A percentile compares a stretch with the other conserved stretches of the same genome.
Evolutionary conservation across 2,888 invertebrate species (phyloP).

Genomic region (Pelosia muscerda): DNA sequence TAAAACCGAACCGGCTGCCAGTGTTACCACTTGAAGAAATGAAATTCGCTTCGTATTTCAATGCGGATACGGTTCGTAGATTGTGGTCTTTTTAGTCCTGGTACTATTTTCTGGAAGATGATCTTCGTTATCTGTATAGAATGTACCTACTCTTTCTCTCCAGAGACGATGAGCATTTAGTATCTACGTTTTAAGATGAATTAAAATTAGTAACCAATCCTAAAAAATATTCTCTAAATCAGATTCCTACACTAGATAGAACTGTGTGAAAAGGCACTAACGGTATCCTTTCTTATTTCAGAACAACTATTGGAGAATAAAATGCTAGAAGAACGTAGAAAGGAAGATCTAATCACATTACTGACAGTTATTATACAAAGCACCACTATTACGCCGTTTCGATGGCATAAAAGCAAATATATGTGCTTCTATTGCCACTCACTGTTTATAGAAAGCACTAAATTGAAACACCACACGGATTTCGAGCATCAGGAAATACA

Average conservation of each 20-base stretch:
- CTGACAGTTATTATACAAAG: slow-evolving; percentile 41
- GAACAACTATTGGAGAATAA: slow-evolving; percentile 26
- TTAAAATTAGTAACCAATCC: background rate
- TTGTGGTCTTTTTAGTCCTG: too few relatives aligned
- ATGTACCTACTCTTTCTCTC: background rate
- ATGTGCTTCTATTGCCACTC: slow-evolving; percentile 50
- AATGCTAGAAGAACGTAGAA: slow-evolving; percentile 34
- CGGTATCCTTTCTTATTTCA: slow-evolving; percentile 40
- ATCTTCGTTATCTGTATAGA: background rate
- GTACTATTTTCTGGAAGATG: background rate
- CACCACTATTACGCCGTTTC: slow-evolving; percentile 51
- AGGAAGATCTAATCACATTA: slow-evolving; percentile 39
- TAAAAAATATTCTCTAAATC: background rate
- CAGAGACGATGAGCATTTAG: background rate
- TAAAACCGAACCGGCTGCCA: too few relatives aligned
- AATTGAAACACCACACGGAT: slow-evolving; percentile 49
- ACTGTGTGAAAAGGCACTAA: slow-evolving; percentile 34
- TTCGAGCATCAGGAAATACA: slow-evolving; percentile 56
- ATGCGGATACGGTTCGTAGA: too few relatives aligned
- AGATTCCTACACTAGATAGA: background rate
- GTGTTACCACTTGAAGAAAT: too few relatives aligned
- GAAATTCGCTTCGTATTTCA: too few relatives aligned
- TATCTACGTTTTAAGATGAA: background rate
- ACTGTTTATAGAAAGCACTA: slow-evolving; percentile 32
- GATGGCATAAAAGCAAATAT: slow-evolving; percentile 47